Evolutionary conservation across 2,113 vertebrate species (phyloP), one percentile per base, ranked within the genome.

Genomic region (Nansenia antarctica): DNA sequence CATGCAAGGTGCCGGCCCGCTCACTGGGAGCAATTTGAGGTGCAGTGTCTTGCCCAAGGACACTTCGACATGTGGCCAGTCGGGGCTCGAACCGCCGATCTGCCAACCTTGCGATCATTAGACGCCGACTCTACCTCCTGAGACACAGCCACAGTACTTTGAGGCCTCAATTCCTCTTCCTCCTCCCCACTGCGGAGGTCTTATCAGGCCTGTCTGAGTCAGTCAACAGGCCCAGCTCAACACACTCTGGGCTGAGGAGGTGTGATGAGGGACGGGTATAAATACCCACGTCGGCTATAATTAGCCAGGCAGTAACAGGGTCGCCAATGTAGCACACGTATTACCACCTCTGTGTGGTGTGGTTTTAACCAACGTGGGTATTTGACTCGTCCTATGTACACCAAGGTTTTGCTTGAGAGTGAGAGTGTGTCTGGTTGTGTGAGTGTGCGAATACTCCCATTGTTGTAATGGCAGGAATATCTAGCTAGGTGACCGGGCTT

Each of bases 261-360:
- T 88, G 85, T 79, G 83, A 88, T 85, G 81, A 92, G 91, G 89
- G 89, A 89, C 75, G 71, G 53, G 80, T 91, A 90, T 87, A 88
- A 92, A 92, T 90, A 91, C 83, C 82, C 70, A 80, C 59, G 58
- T 65, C 70, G 82, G 77, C 85, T 92, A 92, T 90, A 92, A 93
- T 92, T 92, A 92, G 90, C 82, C 77, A 85, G 86, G 81, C 80
- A 77, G 59, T 87, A 89, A 90, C 81, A 88, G 87, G 90, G 91
- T 89, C 89, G 82, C 77, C 71, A 82, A 91, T 90, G 90, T 91
- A 90, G 90, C 89, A 92, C 90, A 92, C 89, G 90, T 57, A 15
- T 57, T 29, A 79, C 72, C 77, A 79, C 67, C 79, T 70, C 71
- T 59, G 80, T 83, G 80, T 69, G 29, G 20, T 39, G 65, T 72